These are phyloP conservation scores for Plemyria rubiginata DNA, from an alignment of 2,888 invertebrate genomes.

Conservation along the genomic window DNA sequence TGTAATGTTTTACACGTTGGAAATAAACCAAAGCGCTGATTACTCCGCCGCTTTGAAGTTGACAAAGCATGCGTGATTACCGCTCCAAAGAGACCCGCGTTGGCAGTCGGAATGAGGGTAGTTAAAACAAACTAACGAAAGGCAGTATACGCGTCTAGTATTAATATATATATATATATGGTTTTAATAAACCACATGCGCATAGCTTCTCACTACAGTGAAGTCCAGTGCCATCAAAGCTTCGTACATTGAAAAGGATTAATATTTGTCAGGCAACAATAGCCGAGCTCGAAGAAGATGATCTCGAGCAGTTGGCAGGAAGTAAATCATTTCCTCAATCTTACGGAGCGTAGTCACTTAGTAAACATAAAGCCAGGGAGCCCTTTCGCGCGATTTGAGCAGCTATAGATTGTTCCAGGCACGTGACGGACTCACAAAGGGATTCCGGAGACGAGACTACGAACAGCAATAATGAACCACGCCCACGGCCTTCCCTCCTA, in stretches of 20 bases:
- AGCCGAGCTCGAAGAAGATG: constrained; percentile 35
- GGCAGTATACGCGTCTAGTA: background rate
- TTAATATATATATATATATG: background rate
- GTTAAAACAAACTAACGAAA: constrained; percentile 24
- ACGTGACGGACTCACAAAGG: constrained; percentile 69
- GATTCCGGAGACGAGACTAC: constrained; percentile 58
- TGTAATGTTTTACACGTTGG: constrained; percentile 47
- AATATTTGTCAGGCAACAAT: constrained; percentile 36
- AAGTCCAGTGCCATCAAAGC: too few species aligned
- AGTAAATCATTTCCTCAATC: constrained; percentile 44
- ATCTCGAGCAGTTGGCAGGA: constrained; percentile 40
- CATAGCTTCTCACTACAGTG: too few species aligned
- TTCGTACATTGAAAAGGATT: constrained; percentile 21
- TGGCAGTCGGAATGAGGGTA: constrained; percentile 18
- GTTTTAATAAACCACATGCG: too few species aligned
- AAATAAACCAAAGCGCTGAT: constrained; percentile 50
- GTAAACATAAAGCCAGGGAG: constrained; percentile 48
- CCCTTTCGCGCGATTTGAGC: constrained; percentile 57
- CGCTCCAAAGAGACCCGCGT: constrained; percentile 21
- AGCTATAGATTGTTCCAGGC: constrained; percentile 56
- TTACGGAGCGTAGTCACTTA: constrained; percentile 40
- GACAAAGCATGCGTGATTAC: constrained; percentile 49
- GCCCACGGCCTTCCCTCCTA: constrained; percentile 55
- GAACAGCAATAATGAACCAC: constrained; percentile 65
- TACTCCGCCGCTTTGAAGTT: constrained; percentile 51